A percentile compares a stretch with the other conserved stretches of the same genome.
Evolutionary conservation across 2,113 vertebrate species (phyloP).

Genomic region (Otus sunia): DNA sequence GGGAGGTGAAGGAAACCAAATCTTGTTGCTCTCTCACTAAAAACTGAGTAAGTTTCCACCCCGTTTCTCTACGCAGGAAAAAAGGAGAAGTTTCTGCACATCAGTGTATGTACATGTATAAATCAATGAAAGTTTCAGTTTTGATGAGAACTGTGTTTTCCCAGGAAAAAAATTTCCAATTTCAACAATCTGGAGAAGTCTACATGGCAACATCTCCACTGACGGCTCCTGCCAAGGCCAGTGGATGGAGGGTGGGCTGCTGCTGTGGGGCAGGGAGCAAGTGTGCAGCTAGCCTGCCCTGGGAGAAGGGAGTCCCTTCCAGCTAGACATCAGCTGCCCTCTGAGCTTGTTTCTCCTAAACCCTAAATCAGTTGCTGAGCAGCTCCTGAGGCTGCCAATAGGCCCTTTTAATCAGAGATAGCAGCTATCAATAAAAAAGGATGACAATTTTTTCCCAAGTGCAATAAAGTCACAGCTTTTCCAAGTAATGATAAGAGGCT

Average conservation of each 20-base stretch:
- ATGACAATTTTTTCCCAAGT: no score
- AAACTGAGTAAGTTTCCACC: background rate
- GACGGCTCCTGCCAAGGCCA: background rate
- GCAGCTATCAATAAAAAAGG: background rate
- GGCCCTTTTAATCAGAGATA: background rate
- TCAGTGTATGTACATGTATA: background rate
- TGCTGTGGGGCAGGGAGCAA: accelerated
- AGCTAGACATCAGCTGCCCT: background rate
- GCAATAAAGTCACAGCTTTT: background rate
- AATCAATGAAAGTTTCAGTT: background rate
- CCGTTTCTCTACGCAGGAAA: background rate
- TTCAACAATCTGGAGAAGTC: background rate
- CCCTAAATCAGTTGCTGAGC: background rate
- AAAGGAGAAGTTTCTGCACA: constrained; percentile 2
- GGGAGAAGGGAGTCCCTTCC: background rate
- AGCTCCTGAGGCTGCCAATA: background rate
- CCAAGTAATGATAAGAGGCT: background rate
- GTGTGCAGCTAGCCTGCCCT: background rate
- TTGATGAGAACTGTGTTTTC: background rate
- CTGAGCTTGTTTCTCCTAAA: background rate
- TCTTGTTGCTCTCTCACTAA: background rate
- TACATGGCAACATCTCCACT: background rate
- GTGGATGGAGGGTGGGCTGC: background rate
- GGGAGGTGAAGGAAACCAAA: background rate
- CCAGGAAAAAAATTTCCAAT: background rate